Evolutionary conservation across 2,113 vertebrate species (phyloP).

Genomic region (Gopherus flavomarginatus): DNA sequence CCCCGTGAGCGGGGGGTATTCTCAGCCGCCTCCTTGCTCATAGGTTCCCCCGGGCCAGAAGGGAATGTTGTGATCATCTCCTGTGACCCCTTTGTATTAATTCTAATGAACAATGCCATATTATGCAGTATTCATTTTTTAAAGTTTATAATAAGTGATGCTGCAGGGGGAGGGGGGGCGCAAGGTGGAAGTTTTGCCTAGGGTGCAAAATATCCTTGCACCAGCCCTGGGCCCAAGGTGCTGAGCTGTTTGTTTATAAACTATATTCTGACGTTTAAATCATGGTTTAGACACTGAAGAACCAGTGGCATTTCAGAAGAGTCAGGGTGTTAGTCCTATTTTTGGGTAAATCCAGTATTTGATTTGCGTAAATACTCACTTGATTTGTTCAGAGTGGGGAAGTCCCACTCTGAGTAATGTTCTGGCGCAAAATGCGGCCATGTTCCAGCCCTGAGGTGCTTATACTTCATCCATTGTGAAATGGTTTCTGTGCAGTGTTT

Average conservation of each 20-base stretch:
- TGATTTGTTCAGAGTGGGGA: not conserved
- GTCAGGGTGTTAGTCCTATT: not conserved
- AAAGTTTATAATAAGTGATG: no score
- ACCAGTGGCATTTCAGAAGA: not conserved
- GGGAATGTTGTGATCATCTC: no score
- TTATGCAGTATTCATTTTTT: no score
- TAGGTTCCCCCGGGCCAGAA: no score
- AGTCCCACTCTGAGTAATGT: not conserved
- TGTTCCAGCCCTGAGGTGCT: not conserved
- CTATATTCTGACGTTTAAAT: not conserved
- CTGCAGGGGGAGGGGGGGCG: no score
- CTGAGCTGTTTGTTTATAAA: rapidly evolving
- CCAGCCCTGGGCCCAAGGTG: not conserved
- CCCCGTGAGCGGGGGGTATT: no score
- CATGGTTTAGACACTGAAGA: not conserved
- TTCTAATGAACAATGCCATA: no score
- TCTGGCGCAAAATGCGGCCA: not conserved
- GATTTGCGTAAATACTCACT: not conserved
- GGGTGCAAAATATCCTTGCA: no score
- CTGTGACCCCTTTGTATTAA: no score
- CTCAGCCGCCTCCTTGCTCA: no score
- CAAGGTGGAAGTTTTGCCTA: no score
- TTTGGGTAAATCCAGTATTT: not conserved
- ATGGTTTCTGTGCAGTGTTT: not conserved
- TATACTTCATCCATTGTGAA: not conserved